Percentiles rank a stretch among this genome's conserved stretches.
Conservation (phyloP, 2,797 vertebrate genomes). For the Parauchenoglanis ngamensis region DNA sequence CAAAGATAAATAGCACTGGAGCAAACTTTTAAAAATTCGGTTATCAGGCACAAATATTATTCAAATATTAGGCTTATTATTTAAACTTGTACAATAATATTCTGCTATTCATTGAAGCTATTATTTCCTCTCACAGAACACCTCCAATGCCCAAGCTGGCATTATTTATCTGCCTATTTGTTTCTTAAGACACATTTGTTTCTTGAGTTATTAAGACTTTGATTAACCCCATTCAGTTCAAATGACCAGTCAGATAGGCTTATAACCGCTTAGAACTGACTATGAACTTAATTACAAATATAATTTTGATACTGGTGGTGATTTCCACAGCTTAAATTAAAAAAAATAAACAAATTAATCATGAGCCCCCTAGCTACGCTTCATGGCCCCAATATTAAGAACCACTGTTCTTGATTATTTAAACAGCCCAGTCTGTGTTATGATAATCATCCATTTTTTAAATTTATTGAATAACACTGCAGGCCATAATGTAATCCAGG, state of each 20-base stretch:
- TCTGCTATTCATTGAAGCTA: background rate
- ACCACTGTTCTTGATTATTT: background rate
- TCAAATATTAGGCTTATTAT: background rate
- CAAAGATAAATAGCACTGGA: background rate
- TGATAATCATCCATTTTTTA: background rate
- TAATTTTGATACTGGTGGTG: background rate
- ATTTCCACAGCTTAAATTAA: background rate
- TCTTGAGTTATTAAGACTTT: background rate
- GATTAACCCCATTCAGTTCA: background rate
- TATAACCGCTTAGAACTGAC: background rate
- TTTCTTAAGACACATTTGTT: background rate
- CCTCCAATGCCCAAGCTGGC: background rate
- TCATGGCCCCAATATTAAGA: background rate
- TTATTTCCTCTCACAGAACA: background rate
- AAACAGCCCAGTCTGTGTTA: background rate
- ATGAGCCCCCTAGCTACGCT: background rate
- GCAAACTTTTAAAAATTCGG: background rate
- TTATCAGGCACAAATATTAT: background rate
- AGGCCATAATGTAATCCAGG: conserved; percentile 9
- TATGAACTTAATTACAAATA: background rate
- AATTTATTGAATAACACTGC: background rate
- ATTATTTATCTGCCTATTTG: background rate
- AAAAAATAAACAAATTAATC: too few species aligned
- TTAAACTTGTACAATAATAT: background rate
- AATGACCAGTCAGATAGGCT: background rate